Percentiles rank a stretch among this genome's conserved stretches.
phyloP scores from a whole-genome alignment of 1,140 invertebrate genomes.

The Hylaeus anthracinus region DNA sequence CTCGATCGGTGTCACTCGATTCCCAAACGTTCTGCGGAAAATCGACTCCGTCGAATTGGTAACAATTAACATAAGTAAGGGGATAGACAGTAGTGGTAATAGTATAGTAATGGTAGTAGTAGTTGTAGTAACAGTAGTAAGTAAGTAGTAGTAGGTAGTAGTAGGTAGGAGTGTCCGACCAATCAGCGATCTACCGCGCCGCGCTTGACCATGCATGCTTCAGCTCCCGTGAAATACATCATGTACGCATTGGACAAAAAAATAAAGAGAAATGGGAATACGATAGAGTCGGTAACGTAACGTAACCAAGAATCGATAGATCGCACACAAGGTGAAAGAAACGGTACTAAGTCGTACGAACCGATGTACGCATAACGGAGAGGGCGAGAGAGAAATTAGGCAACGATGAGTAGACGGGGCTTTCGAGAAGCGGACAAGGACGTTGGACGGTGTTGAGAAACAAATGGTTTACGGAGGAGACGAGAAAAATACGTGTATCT shows the following conservation, averaged over 20 bases:
- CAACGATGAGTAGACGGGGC: too few relatives aligned
- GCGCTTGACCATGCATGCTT: constrained; percentile 75
- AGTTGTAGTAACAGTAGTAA: constrained; percentile 57
- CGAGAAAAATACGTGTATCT: not conserved
- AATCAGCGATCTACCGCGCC: constrained; percentile 71
- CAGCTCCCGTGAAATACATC: constrained; percentile 45
- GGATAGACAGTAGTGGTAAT: constrained; percentile 63
- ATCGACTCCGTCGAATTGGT: constrained; percentile 10
- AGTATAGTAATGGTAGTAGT: constrained; percentile 47
- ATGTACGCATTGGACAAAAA: constrained; percentile 19
- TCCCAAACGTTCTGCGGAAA: not conserved
- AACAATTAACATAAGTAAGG: constrained; percentile 55
- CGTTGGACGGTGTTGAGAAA: not conserved
- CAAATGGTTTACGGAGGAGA: not conserved
- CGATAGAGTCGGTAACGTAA: not conserved
- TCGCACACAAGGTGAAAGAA: not conserved
- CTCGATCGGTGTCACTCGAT: not conserved
- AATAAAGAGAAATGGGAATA: not conserved
- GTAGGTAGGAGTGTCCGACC: constrained; percentile 63
- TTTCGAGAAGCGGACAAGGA: too few relatives aligned
- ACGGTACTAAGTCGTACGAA: constrained; percentile 10
- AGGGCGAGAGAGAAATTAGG: not conserved
- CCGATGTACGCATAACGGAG: not conserved
- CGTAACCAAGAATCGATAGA: not conserved
- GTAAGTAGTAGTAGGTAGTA: constrained; percentile 49